phyloP scores from a whole-genome alignment of 2,888 invertebrate species.

The Synanthedon formicaeformis region DNA sequence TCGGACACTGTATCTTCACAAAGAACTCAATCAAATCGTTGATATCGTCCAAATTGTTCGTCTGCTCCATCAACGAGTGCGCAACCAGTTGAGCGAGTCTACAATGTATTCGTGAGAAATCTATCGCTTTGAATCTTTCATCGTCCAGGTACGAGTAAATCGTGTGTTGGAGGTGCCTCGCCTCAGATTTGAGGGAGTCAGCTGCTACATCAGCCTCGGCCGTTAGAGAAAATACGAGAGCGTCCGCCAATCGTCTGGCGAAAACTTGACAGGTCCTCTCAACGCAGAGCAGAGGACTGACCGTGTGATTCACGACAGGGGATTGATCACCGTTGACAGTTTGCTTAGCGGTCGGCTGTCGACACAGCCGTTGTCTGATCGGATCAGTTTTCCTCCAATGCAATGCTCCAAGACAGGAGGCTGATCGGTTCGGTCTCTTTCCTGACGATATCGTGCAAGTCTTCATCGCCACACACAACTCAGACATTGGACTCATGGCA shows the following conservation, averaged over 20 bases:
- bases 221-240: constrained; percentile 68
- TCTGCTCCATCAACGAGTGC: constrained; percentile 66
- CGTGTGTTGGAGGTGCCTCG: constrained; percentile 76
- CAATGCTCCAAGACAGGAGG: constrained; percentile 9
- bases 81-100: constrained; percentile 74
- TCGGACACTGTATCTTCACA: constrained; percentile 48
- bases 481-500: constrained; percentile 67
- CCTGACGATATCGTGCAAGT: constrained; percentile 64
- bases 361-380: constrained; percentile 35
- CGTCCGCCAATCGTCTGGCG: constrained; percentile 76
- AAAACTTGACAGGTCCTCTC: constrained; percentile 71
- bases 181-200: constrained; percentile 73
- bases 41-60: constrained; percentile 48
- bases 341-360: constrained; percentile 35
- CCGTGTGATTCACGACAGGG: constrained; percentile 39
- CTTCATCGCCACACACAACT: constrained; percentile 70
- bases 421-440: constrained; percentile 13
- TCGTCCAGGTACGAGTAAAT: constrained; percentile 79
- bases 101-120: constrained; percentile 76
- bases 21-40: constrained; percentile 47
- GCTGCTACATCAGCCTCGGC: constrained; percentile 69
- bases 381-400: constrained; percentile 50
- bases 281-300: constrained; percentile 52
- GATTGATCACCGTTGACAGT: constrained; percentile 32
- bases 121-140: constrained; percentile 71